A percentile compares a stretch with the other conserved stretches of the same genome.
These are phyloP conservation scores for Cervus canadensis DNA, from an alignment of 2,113 vertebrate species.

Conservation along the genomic window DNA sequence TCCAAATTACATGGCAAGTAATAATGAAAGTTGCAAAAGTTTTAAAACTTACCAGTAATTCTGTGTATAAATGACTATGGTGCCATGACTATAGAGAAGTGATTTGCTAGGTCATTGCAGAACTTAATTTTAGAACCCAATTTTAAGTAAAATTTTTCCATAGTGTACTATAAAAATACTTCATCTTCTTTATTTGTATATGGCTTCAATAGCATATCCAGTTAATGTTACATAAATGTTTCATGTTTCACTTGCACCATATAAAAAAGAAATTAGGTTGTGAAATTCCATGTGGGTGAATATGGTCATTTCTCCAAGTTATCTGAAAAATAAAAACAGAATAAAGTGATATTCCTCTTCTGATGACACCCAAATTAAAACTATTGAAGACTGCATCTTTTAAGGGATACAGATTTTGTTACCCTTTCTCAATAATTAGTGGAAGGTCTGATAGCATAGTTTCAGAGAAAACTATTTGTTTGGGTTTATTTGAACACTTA, in stretches of 20 bases:
- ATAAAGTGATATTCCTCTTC: neutral
- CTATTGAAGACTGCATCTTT: neutral
- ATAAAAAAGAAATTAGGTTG: neutral
- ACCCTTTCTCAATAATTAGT: neutral
- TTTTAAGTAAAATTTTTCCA: neutral
- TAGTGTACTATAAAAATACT: neutral
- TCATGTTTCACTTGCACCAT: neutral
- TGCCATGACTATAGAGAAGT: neutral
- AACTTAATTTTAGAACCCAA: slow-evolving; percentile 18
- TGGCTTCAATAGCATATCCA: neutral
- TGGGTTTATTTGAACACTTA: neutral
- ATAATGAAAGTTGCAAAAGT: neutral
- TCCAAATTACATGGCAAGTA: neutral
- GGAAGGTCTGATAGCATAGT: neutral
- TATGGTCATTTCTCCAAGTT: neutral
- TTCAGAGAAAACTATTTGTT: neutral
- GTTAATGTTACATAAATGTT: neutral
- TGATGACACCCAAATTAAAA: neutral
- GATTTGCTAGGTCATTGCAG: neutral
- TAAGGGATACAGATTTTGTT: neutral
- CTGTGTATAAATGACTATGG: neutral
- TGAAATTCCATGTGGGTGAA: neutral
- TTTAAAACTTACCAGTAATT: neutral
- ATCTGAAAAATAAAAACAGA: neutral
- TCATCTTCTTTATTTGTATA: neutral